These are phyloP conservation scores for Synanthedon formicaeformis DNA, from an alignment of 2,888 invertebrate species.

Conservation along the genomic window DNA sequence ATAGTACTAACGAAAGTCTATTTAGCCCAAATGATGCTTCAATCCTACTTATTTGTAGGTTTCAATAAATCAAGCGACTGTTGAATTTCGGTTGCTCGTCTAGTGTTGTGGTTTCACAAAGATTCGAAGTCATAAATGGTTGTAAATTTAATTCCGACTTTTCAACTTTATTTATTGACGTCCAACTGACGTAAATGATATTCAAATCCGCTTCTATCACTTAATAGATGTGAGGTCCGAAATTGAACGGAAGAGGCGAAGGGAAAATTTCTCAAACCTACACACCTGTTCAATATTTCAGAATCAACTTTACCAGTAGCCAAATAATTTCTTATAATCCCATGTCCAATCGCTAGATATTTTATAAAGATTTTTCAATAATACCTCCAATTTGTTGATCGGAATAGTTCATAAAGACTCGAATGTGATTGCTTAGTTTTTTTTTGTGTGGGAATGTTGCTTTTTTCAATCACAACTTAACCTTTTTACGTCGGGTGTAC, in stretches of 20 bases:
- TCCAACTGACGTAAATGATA: slow-evolving; percentile 45
- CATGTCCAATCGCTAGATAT: slow-evolving; percentile 53
- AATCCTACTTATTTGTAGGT: too few species aligned
- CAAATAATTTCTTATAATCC: slow-evolving; percentile 50
- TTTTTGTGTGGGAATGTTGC: slow-evolving; percentile 55
- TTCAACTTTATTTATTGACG: neutral
- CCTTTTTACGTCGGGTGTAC: slow-evolving; percentile 48
- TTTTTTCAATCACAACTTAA: slow-evolving; percentile 55
- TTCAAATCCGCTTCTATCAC: slow-evolving; percentile 26
- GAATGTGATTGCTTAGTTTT: slow-evolving; percentile 5
- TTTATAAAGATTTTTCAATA: slow-evolving; percentile 45
- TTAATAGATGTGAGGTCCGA: slow-evolving; percentile 16
- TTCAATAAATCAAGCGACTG: too few species aligned
- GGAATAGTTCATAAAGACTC: slow-evolving; percentile 17
- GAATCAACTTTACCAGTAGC: slow-evolving; percentile 58
- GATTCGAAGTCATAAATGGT: neutral
- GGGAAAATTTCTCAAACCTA: neutral
- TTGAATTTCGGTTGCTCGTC: too few species aligned
- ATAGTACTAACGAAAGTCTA: too few species aligned
- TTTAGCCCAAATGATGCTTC: too few species aligned
- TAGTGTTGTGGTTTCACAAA: neutral
- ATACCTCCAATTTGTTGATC: slow-evolving; percentile 31
- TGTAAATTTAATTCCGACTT: neutral
- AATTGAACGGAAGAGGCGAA: slow-evolving; percentile 6
- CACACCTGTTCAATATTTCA: slow-evolving; percentile 41